Percentiles rank a stretch among this genome's conserved stretches.
These are phyloP conservation scores for Peromyscus polionotus DNA, from an alignment of 2,113 vertebrate species.

Conservation along the genomic window DNA sequence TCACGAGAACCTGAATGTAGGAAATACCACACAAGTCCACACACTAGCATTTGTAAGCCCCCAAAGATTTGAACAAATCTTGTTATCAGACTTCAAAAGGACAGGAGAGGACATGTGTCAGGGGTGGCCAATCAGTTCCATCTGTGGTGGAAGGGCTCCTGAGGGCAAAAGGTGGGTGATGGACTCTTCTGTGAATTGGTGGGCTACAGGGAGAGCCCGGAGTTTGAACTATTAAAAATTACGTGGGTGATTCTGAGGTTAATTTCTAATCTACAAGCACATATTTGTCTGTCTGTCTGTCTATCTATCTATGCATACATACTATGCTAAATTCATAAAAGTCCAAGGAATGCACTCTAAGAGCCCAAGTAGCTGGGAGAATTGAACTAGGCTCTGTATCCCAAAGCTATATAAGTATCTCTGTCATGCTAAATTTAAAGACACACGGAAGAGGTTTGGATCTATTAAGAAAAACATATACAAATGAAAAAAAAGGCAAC, in stretches of 20 bases:
- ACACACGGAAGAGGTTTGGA: background rate
- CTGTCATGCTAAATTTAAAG: background rate
- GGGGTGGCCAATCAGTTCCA: background rate
- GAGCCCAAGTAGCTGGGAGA: background rate
- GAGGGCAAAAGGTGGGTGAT: background rate
- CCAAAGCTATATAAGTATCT: background rate
- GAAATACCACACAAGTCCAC: background rate
- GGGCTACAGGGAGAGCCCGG: background rate
- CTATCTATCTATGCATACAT: accelerated
- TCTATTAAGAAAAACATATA: background rate
- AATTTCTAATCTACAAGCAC: background rate
- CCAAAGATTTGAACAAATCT: background rate
- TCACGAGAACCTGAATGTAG: background rate
- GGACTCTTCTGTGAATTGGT: background rate
- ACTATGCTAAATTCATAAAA: too few species aligned
- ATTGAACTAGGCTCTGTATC: background rate
- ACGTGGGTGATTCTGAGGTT: background rate
- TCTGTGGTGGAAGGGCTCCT: too few species aligned
- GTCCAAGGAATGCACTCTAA: background rate
- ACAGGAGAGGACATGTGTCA: background rate
- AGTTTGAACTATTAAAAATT: background rate
- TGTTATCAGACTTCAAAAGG: background rate
- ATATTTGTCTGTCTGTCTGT: background rate
- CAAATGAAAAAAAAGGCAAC: background rate
- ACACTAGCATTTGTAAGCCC: background rate